Percentiles rank a stretch among this genome's conserved stretches.
These are phyloP conservation scores for Peribatodes rhomboidaria DNA, from an alignment of 2,888 invertebrate species.

Conservation along the genomic window DNA sequence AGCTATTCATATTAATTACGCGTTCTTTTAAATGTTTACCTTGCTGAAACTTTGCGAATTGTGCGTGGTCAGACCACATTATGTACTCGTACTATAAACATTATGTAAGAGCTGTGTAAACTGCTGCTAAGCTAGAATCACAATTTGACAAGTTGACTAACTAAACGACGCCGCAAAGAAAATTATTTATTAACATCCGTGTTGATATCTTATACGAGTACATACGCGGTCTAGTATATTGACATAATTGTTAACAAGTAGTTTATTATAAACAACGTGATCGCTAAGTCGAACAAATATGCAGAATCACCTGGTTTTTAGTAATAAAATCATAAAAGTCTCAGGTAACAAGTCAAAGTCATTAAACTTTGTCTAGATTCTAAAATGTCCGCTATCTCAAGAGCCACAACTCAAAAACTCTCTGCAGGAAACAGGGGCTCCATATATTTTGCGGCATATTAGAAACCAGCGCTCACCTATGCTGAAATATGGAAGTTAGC, in stretches of 20 bases:
- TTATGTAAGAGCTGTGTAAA: too few relatives aligned
- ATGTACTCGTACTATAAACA: too few relatives aligned
- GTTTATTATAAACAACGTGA: too few relatives aligned
- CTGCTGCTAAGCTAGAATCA: too few relatives aligned
- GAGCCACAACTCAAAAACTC: constrained; percentile 52
- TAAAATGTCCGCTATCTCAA: constrained; percentile 44
- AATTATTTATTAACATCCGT: too few relatives aligned
- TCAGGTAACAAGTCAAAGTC: not conserved
- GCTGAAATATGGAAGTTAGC: constrained; percentile 71
- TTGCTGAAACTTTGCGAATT: not conserved
- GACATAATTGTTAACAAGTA: too few relatives aligned
- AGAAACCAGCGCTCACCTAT: constrained; percentile 71
- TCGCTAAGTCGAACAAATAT: too few relatives aligned
- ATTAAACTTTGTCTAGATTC: constrained; percentile 2
- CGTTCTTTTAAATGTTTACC: constrained; percentile 8
- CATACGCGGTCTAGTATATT: too few relatives aligned
- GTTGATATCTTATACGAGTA: too few relatives aligned
- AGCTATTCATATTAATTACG: constrained; percentile 12
- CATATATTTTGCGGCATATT: constrained; percentile 73
- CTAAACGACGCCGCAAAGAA: too few relatives aligned
- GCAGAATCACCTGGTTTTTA: too few relatives aligned
- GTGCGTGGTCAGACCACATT: not conserved
- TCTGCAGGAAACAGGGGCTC: constrained; percentile 63
- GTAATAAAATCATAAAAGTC: not conserved
- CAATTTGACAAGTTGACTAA: too few relatives aligned